Conservation (phyloP, 2,797 vertebrate species). For the Cirrhinus mrigala region DNA sequence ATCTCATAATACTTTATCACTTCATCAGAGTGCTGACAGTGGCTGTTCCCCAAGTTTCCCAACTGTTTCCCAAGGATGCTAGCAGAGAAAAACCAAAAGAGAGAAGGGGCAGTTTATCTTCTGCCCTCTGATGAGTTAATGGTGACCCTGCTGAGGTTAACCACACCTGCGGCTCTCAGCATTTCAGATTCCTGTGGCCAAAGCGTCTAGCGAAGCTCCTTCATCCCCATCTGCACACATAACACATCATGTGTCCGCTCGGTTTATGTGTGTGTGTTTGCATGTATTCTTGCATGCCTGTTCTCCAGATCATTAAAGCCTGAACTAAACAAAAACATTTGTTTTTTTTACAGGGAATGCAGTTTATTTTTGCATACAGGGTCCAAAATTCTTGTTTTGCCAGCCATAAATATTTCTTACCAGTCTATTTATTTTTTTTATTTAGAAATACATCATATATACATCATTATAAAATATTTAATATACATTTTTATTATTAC, state of each 20-base stretch:
- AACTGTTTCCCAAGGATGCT: conserved; percentile 13
- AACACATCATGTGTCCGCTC: conserved; percentile 39
- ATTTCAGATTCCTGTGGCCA: conserved; percentile 34
- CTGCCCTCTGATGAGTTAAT: conserved; percentile 36
- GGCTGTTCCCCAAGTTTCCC: conserved; percentile 31
- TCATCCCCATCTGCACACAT: conserved; percentile 53
- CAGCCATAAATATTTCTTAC: neutral
- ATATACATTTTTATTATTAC: too few species aligned
- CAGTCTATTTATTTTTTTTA: neutral
- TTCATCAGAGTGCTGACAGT: conserved; percentile 40
- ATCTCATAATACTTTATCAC: conserved; percentile 40
- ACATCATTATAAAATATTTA: too few species aligned
- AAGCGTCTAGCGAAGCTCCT: conserved; percentile 39
- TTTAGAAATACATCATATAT: neutral
- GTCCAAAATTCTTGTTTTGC: neutral
- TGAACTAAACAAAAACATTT: conserved; percentile 4
- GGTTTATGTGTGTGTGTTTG: conserved; percentile 14
- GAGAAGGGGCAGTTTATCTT: conserved; percentile 39
- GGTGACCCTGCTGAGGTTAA: conserved; percentile 75
- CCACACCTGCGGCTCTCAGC: conserved; percentile 70
- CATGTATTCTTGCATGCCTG: conserved; percentile 46
- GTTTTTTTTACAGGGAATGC: neutral
- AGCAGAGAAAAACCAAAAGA: conserved; percentile 5
- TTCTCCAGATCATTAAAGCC: neutral
- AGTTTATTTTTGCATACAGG: neutral